Evolutionary conservation across 2,797 vertebrate genomes (phyloP).

Genomic region (Botia almorhae): DNA sequence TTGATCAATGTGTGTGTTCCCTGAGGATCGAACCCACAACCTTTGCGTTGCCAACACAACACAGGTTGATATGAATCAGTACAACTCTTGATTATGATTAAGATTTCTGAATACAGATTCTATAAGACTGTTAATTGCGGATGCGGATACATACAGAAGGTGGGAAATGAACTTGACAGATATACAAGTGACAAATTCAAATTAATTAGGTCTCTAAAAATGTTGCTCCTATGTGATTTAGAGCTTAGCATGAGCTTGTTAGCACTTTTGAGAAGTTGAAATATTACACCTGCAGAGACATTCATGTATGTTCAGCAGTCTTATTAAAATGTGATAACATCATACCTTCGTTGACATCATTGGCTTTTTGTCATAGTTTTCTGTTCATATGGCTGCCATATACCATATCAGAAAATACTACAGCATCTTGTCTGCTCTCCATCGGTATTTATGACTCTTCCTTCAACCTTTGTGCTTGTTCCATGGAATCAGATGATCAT

Average conservation of each 20-base stretch:
- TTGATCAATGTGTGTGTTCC: too few species aligned
- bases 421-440: too few species aligned
- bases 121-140: too few species aligned
- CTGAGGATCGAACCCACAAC: too few species aligned
- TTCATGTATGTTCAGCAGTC: neutral
- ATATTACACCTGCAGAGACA: neutral
- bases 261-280: neutral
- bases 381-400: neutral
- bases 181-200: neutral
- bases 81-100: neutral
- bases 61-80: too few species aligned
- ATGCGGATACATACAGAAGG: neutral
- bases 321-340: neutral
- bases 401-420: neutral
- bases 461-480: neutral
- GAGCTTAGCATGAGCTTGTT: neutral
- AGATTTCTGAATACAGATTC: neutral
- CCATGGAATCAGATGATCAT: too few species aligned
- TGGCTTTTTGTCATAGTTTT: neutral
- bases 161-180: neutral
- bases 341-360: neutral
- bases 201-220: neutral
- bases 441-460: too few species aligned
- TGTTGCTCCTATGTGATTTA: neutral
- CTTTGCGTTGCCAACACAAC: too few species aligned